Evolutionary conservation across 2,797 vertebrate species (phyloP).

Genomic region (Eutrigla gurnardus): DNA sequence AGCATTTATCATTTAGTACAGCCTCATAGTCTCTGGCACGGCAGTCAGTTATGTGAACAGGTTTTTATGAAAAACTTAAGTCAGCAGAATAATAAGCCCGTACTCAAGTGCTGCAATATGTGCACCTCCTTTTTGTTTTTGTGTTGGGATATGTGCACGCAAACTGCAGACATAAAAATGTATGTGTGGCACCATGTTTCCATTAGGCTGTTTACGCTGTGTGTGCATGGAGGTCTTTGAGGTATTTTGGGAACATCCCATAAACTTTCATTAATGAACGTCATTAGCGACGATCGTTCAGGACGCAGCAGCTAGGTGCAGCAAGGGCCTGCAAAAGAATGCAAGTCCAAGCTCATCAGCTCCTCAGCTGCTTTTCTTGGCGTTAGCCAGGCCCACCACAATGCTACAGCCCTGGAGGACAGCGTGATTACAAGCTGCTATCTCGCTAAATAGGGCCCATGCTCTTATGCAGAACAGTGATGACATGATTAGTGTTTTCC

Average conservation of each 20-base stretch:
- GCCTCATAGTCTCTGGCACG: background rate
- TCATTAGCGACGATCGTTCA: conserved; percentile 23
- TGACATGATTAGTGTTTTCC: conserved; percentile 79
- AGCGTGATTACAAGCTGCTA: conserved; percentile 74
- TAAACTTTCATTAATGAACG: conserved; percentile 54
- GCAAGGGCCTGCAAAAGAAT: conserved; percentile 49
- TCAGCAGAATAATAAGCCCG: background rate
- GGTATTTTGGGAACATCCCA: conserved; percentile 32
- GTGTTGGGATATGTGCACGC: conserved; percentile 13
- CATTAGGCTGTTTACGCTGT: conserved; percentile 32
- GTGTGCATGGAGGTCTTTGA: conserved; percentile 24
- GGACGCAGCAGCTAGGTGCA: conserved; percentile 18
- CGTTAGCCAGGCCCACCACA: conserved; percentile 47
- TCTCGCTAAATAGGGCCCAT: conserved; percentile 67
- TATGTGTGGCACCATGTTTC: conserved; percentile 25
- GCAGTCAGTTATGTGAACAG: background rate
- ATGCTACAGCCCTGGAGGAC: conserved; percentile 62
- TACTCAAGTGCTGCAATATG: conserved; percentile 11
- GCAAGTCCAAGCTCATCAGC: conserved; percentile 66
- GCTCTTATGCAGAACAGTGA: conserved; percentile 59
- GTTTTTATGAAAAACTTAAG: background rate
- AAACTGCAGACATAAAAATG: conserved; percentile 23
- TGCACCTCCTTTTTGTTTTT: conserved; percentile 21
- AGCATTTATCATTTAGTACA: conserved; percentile 1
- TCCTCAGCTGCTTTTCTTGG: conserved; percentile 65